These are phyloP conservation scores for Scaptomyza tumidula DNA, from an alignment of 2,888 invertebrate species.

Conservation along the genomic window DNA sequence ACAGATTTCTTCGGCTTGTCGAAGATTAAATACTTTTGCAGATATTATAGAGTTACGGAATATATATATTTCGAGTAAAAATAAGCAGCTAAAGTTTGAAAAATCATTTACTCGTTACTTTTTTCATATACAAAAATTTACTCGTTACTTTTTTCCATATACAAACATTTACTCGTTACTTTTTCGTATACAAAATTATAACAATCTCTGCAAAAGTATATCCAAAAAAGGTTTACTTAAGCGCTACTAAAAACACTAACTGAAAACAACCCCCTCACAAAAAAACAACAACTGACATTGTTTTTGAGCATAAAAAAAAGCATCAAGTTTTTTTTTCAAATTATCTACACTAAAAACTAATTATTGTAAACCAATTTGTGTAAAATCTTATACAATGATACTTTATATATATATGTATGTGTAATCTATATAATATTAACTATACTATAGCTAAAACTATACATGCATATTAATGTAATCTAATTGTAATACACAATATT, in stretches of 20 bases:
- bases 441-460: conserved; percentile 34
- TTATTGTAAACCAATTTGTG: conserved; percentile 9
- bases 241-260: conserved; percentile 46
- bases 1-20: conserved; percentile 26
- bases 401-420: conserved; percentile 4
- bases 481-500: conserved; percentile 30
- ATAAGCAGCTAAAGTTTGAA: too few relatives aligned
- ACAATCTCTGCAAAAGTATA: conserved; percentile 3
- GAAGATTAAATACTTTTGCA: conserved; percentile 23
- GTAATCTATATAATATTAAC: conserved; percentile 14
- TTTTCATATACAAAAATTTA: too few relatives aligned
- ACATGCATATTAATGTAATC: conserved; percentile 42
- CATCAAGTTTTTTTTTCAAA: conserved; percentile 30
- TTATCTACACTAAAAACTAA: conserved; percentile 9
- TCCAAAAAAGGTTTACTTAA: not conserved
- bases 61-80: too few relatives aligned
- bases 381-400: conserved; percentile 8
- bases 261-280: conserved; percentile 18
- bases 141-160: not conserved
- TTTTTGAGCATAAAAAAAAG: conserved; percentile 57
- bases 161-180: too few relatives aligned
- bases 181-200: not conserved
- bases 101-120: too few relatives aligned
- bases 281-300: conserved; percentile 47
- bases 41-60: not conserved